These are phyloP conservation scores for Crotalus viridis DNA, from an alignment of 2,113 vertebrate species.

Conservation along the genomic window DNA sequence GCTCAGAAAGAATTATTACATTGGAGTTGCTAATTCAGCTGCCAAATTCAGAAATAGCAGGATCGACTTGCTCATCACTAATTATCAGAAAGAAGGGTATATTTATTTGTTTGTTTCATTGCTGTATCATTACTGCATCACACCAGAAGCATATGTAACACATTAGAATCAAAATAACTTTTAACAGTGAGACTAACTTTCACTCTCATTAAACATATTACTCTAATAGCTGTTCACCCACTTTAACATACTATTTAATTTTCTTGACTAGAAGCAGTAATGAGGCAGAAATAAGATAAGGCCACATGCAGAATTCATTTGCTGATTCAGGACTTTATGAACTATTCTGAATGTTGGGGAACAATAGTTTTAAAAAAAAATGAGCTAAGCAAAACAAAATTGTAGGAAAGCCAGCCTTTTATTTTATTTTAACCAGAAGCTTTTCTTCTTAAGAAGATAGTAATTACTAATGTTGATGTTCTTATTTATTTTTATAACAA, in stretches of 20 bases:
- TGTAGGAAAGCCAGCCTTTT: conserved; percentile 3
- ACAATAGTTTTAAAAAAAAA: background rate
- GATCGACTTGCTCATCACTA: background rate
- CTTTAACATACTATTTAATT: conserved; percentile 14
- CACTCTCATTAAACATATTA: background rate
- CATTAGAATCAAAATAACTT: background rate
- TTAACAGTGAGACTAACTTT: background rate
- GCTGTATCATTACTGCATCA: background rate
- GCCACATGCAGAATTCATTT: conserved; percentile 7
- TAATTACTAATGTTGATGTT: conserved; percentile 10
- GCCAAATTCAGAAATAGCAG: background rate
- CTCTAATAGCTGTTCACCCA: background rate
- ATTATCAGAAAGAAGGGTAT: background rate
- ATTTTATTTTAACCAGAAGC: conserved; percentile 26
- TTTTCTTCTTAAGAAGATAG: background rate
- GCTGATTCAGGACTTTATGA: conserved; percentile 6
- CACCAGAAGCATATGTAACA: background rate
- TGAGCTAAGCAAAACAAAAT: background rate
- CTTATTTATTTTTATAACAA: conserved; percentile 30
- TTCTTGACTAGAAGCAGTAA: conserved; percentile 9
- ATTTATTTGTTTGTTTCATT: background rate
- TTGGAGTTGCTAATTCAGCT: background rate
- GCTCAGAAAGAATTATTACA: background rate
- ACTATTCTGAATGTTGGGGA: background rate
- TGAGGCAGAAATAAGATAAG: background rate